These are phyloP conservation scores for Cephalopachus bancanus DNA, from an alignment of 2,797 vertebrate genomes.

Conservation along the genomic window DNA sequence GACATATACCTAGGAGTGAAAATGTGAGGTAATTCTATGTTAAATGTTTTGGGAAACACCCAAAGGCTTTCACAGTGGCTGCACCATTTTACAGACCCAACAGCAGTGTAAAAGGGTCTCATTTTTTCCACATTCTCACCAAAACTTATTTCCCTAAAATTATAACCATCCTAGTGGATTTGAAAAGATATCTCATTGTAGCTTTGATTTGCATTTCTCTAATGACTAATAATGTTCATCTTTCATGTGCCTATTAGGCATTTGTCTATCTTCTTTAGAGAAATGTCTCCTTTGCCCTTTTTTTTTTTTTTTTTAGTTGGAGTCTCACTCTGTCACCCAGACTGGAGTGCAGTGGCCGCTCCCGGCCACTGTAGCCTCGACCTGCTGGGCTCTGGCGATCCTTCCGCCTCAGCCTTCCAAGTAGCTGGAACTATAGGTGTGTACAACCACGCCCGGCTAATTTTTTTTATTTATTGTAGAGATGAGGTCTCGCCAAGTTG, in stretches of 20 bases:
- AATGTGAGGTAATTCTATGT: neutral
- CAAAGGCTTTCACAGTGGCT: neutral
- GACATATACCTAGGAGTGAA: neutral
- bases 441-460: no score
- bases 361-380: no score
- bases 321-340: no score
- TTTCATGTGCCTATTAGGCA: neutral
- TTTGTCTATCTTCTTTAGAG: neutral
- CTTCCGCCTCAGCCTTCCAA: no score
- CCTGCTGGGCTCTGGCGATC: no score
- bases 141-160: neutral
- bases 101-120: neutral
- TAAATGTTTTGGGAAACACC: neutral
- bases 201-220: neutral
- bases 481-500: no score
- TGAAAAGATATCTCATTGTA: neutral
- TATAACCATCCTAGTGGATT: neutral
- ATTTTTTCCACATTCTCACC: neutral
- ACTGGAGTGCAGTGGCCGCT: no score
- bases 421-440: no score
- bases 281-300: neutral
- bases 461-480: no score
- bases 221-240: neutral
- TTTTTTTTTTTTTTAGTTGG: neutral
- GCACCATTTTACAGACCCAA: neutral